These are phyloP conservation scores for Equus przewalskii DNA, from an alignment of 2,113 vertebrate genomes.

Conservation along the genomic window DNA sequence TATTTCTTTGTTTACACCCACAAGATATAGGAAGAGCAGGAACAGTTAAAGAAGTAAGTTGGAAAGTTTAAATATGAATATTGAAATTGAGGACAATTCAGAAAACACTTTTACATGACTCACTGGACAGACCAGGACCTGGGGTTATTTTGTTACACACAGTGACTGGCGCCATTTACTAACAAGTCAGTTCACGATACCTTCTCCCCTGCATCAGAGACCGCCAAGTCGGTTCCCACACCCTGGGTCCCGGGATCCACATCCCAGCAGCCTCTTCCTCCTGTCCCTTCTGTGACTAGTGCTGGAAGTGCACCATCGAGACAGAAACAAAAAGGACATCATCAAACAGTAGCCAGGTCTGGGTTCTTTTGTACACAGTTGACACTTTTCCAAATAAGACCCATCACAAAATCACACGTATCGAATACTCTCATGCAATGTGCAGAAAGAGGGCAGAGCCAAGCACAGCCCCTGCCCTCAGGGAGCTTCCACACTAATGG, in stretches of 20 bases:
- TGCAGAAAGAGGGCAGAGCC: not conserved
- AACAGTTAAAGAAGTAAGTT: conserved; percentile 59
- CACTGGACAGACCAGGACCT: not conserved
- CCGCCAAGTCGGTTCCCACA: conserved; percentile 76
- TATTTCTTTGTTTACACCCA: conserved; percentile 59
- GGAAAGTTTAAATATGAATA: conserved; percentile 2
- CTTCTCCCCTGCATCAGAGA: conserved; percentile 83
- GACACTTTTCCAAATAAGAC: not conserved
- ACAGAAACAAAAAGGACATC: conserved; percentile 80
- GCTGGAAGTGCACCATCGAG: conserved; percentile 73
- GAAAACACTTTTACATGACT: conserved; percentile 13
- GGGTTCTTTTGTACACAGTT: not conserved
- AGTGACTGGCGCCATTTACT: not conserved
- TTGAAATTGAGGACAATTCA: conserved; percentile 41
- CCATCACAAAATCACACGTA: not conserved
- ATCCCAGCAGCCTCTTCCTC: conserved; percentile 82
- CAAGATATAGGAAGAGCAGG: conserved; percentile 23
- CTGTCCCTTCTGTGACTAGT: conserved; percentile 81
- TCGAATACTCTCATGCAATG: not conserved
- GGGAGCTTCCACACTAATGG: conserved; percentile 57
- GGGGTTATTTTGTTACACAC: not conserved
- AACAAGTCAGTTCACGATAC: conserved; percentile 82
- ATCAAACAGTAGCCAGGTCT: conserved; percentile 48
- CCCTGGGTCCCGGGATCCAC: conserved; percentile 59
- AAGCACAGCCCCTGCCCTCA: conserved; percentile 4